Conservation (phyloP, 2,113 vertebrate species). For the Cyprinodon tularosa region DNA sequence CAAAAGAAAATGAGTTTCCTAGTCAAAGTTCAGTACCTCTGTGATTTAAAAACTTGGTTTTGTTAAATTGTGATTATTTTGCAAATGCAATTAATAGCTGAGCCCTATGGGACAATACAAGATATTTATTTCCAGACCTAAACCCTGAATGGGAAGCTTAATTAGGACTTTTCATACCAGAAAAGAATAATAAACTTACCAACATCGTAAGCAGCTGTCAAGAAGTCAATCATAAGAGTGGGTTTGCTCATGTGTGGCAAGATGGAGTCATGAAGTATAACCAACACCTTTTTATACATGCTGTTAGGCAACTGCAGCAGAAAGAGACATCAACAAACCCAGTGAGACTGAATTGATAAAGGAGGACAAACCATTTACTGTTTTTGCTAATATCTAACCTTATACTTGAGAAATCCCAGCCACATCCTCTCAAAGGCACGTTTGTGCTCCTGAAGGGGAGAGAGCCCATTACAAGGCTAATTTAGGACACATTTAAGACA, state of each 20-base stretch:
- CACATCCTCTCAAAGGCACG: slow-evolving; percentile 90
- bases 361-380: not conserved
- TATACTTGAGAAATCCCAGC: slow-evolving; percentile 91
- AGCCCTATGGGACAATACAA: too few relatives aligned
- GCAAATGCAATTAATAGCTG: too few relatives aligned
- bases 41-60: too few relatives aligned
- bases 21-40: too few relatives aligned
- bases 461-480: not conserved
- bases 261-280: slow-evolving; percentile 90
- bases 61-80: too few relatives aligned
- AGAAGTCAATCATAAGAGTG: slow-evolving; percentile 92
- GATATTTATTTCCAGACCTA: too few relatives aligned
- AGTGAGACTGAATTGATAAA: not conserved
- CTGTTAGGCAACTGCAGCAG: slow-evolving; percentile 82
- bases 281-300: slow-evolving; percentile 92
- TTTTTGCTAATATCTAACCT: slow-evolving; percentile 78
- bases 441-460: slow-evolving; percentile 85
- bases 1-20: too few relatives aligned
- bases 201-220: slow-evolving; percentile 90
- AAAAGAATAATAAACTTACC: slow-evolving; percentile 77
- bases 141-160: too few relatives aligned
- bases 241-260: slow-evolving; percentile 92
- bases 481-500: not conserved
- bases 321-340: slow-evolving; percentile 2
- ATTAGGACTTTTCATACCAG: too few relatives aligned